Evolutionary conservation across 2,888 invertebrate genomes (phyloP), one percentile per base, ranked within the genome.

Genomic region (Galerucella nymphaeae): DNA sequence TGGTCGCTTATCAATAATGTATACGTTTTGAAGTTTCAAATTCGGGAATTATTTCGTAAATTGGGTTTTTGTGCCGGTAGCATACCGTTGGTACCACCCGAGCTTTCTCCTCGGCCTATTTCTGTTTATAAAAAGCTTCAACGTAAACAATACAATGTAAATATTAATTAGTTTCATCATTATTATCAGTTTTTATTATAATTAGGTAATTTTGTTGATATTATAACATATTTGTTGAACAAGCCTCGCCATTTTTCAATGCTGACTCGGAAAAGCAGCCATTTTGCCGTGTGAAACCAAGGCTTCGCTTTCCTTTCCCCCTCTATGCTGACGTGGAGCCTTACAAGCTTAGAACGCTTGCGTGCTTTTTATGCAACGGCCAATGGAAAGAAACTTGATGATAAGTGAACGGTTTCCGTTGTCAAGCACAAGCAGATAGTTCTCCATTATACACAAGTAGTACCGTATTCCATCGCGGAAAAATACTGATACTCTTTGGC

Each of bases 261-360:
- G 77, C 78, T 82, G 80, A 82, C 79, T 82, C 82, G 85, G 86
- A 85, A 86, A 86, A 86, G 85, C 86, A 84, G 87, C 86, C 86
- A 87, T 87, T 86, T 84, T 85, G 84, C 79, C 75, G 74, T 76
- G 77, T 79, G 70, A 78, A 80, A 80, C 82, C 77, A 82, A 80
- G 80, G 83, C 82, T 83, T 81, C 82, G 83, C 82, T 84, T 85
- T 84, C 84, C 84, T 80, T 82, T 80, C 80, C 81, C 83, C 83
- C 74, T 76, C 66, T 59, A 53, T 66, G 80, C 69, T 80, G 81
- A 82, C 82, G 82, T 81, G 80, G 75, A 73, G 57, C 71, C 70
- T 70, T 75, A 77, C 75, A 75, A 78, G 78, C 78, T 75, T 75
- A 74, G 77, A 73, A 80, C 82, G 82, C 82, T 80, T 82, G 80